phyloP scores from a whole-genome alignment of 2,888 invertebrate species.

The Psylliodes chrysocephalus region DNA sequence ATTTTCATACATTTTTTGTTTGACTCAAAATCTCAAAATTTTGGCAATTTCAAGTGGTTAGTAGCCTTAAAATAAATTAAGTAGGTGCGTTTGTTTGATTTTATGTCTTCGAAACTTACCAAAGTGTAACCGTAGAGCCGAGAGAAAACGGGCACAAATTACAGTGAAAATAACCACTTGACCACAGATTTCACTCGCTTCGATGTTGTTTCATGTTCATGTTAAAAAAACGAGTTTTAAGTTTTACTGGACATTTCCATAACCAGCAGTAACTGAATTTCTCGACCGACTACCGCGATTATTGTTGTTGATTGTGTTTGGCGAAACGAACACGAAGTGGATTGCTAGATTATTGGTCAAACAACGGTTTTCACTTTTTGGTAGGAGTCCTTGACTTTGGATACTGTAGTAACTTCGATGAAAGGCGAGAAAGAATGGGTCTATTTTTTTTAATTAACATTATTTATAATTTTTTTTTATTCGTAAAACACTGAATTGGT shows the following conservation, averaged over 20 bases:
- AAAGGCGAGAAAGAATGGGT: too few species aligned
- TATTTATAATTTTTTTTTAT: too few species aligned
- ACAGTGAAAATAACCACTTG: constrained; percentile 19
- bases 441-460: too few species aligned
- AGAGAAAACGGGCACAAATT: constrained; percentile 21
- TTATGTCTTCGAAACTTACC: constrained; percentile 14
- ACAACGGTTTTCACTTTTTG: constrained; percentile 29
- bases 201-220: constrained; percentile 14
- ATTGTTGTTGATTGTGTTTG: constrained; percentile 2
- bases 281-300: not conserved
- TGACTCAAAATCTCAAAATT: too few species aligned
- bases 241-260: not conserved
- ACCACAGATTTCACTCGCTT: constrained; percentile 9
- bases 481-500: too few species aligned
- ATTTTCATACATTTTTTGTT: too few species aligned
- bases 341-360: constrained; percentile 9
- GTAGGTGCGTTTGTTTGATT: not conserved
- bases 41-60: too few species aligned
- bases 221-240: constrained; percentile 14
- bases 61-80: too few species aligned
- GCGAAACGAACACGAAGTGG: constrained; percentile 1
- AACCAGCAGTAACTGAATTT: constrained; percentile 1
- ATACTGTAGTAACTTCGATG: too few species aligned
- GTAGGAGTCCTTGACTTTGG: constrained; percentile 30
- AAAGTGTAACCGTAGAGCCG: constrained; percentile 10